Base-by-base conservation (phyloP, 2,797 vertebrate genomes). In the Protosalanx chinensis region DNA sequence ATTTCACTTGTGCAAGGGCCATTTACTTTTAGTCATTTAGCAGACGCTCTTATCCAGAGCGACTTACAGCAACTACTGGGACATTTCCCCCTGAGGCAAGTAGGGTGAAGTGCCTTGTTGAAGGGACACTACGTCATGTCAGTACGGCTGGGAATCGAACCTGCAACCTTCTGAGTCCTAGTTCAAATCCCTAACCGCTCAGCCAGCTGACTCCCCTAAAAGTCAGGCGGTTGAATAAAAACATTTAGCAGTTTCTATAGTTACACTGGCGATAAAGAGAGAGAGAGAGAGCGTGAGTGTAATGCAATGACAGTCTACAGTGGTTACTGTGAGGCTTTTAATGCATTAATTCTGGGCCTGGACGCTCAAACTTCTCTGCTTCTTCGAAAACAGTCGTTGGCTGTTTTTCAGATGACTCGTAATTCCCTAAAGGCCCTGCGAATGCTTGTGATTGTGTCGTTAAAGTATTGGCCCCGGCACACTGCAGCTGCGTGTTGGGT, bases 201-300 rank as follows among this genome's bases (percentile, higher is more conserved):
- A n/a, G n/a, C 23, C 23, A 27, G 23, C 23, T 27, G 23, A 27
- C 23, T 27, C 23, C 23, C 23, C 23, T 27, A 27, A 27, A 27
- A 27, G 23, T 27, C 23, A 27, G 23, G 23, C 23, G 23, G 23
- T 27, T 27, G 23, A 27, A 27, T 27, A 74, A 68, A 78, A 89
- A 89, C 81, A 80, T 86, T 86, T 72, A 81, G 72, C 82, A 81
- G 89, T 89, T 89, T 87, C 84, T 88, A 79, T 86, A 81, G 87
- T 72, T 84, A 76, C 84, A 74, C 76, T 82, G 86, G 84, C 79
- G 81, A 73, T 32, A 68, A 30, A 33, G 51, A 68, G 30, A 37
- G 32, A 41, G 37, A 27, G 20, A 66, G 41, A 66, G 64, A 12
- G 64, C n/a, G 15, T 23, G 35, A 23, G 18, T 37, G 64, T 85